A percentile compares a stretch with the other conserved stretches of the same genome.
Conservation (phyloP, 2,797 vertebrate species). For the Enteromius anoplus region DNA sequence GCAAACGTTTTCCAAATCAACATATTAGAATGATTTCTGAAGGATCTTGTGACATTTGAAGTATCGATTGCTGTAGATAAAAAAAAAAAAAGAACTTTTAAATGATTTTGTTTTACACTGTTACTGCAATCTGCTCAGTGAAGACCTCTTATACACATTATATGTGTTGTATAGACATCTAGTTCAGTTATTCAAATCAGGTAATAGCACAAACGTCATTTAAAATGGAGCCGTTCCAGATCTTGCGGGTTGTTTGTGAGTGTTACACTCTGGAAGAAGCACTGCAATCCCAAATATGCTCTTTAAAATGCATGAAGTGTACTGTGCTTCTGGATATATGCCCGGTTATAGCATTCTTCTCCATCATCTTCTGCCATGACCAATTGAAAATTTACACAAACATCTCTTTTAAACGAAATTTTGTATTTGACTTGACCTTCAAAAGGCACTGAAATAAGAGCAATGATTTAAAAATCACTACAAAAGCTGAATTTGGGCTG, state of each 20-base stretch:
- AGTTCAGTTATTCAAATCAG: background rate
- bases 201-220: background rate
- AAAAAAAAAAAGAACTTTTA: background rate
- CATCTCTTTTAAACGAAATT: conserved; percentile 4
- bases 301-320: background rate
- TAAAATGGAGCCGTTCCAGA: background rate
- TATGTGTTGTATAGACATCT: background rate
- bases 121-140: background rate
- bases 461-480: conserved; percentile 29
- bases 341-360: background rate
- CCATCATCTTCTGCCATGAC: background rate
- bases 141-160: background rate
- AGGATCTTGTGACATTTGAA: background rate
- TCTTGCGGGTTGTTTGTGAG: background rate
- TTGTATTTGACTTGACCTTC: conserved; percentile 22
- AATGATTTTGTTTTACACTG: background rate
- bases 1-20: background rate
- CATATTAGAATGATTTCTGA: background rate
- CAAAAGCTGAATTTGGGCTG: conserved; percentile 45
- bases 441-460: background rate
- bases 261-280: background rate
- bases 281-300: conserved; percentile 12
- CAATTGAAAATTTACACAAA: background rate
- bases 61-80: background rate
- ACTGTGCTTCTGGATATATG: background rate